These are phyloP conservation scores for Tauraco hartlaubi DNA, from an alignment of 2,797 vertebrate genomes.

Conservation along the genomic window DNA sequence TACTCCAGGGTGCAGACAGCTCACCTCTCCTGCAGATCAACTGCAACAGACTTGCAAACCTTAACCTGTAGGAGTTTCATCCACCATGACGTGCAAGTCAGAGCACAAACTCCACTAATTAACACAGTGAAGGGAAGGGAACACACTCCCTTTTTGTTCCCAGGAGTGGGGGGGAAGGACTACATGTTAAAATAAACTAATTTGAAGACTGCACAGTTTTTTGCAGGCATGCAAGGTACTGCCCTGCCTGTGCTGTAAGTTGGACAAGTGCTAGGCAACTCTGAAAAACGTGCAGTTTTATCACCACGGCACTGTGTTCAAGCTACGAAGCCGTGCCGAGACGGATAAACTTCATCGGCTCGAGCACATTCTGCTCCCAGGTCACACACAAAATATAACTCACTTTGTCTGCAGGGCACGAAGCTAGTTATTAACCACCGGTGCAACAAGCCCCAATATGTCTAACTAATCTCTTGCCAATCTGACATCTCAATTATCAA, in stretches of 20 bases:
- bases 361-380: slow-evolving; percentile 63
- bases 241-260: not conserved
- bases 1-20: not conserved
- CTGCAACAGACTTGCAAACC: not conserved
- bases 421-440: slow-evolving; percentile 80
- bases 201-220: not conserved
- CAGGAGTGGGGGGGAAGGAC: accelerated
- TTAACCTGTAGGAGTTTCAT: not conserved
- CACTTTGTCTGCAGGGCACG: slow-evolving; percentile 77
- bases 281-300: not conserved
- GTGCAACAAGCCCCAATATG: slow-evolving; percentile 68
- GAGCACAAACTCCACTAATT: not conserved
- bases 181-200: not conserved
- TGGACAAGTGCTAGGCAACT: not conserved
- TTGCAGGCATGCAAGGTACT: accelerated
- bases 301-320: accelerated
- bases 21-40: not conserved
- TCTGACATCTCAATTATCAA: slow-evolving; percentile 88
- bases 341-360: slow-evolving; percentile 36
- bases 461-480: slow-evolving; percentile 85
- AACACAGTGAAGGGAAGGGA: not conserved
- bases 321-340: not conserved
- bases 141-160: not conserved
- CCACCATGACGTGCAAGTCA: accelerated
- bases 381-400: slow-evolving; percentile 73